Evolutionary conservation across 2,888 invertebrate species (phyloP).

Genomic region (Drosophila mettleri): DNA sequence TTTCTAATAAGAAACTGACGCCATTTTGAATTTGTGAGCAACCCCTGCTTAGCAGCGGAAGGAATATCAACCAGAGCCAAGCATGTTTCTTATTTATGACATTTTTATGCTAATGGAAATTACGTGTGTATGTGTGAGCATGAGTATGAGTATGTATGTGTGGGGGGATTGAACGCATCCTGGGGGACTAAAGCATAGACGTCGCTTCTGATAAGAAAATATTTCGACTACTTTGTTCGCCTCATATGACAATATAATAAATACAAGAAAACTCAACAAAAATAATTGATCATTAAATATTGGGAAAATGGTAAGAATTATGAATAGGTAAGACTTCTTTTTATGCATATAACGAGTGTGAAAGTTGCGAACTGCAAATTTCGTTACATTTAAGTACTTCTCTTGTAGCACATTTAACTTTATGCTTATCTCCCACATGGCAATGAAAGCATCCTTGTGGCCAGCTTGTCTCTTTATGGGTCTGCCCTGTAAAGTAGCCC

Average conservation of each 20-base stretch:
- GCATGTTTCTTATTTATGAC: constrained; percentile 78
- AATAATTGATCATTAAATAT: not conserved
- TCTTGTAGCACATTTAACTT: constrained; percentile 31
- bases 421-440: constrained; percentile 19
- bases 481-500: constrained; percentile 34
- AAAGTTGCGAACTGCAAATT: not conserved
- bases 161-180: constrained; percentile 29
- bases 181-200: constrained; percentile 51
- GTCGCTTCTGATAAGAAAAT: constrained; percentile 68
- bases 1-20: constrained; percentile 83
- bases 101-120: constrained; percentile 81
- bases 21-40: constrained; percentile 80
- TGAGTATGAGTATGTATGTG: constrained; percentile 13
- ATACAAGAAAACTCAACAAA: no score
- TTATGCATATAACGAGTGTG: no score
- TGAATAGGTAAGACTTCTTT: no score
- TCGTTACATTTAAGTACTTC: constrained; percentile 9
- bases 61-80: constrained; percentile 47
- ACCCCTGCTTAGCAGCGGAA: constrained; percentile 58
- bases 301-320: not conserved
- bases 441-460: constrained; percentile 18
- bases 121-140: constrained; percentile 22
- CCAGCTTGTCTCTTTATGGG: constrained; percentile 35
- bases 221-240: constrained; percentile 41
- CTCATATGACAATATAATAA: not conserved